A percentile compares a stretch with the other conserved stretches of the same genome.
Evolutionary conservation across 2,888 invertebrate species (phyloP).

Genomic region (Torymus auratus): DNA sequence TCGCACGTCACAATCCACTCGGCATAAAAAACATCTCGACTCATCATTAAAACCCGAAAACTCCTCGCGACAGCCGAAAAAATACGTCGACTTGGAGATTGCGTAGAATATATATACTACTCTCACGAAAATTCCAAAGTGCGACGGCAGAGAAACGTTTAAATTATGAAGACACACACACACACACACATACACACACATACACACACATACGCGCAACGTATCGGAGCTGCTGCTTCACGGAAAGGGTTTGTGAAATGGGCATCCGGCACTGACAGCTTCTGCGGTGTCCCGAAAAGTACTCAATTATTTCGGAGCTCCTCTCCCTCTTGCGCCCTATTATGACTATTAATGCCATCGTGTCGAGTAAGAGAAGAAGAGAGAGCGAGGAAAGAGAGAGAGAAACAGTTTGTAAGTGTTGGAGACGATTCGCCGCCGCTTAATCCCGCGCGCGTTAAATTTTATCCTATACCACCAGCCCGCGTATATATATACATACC

Average conservation of each 20-base stretch:
- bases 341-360: constrained; percentile 45
- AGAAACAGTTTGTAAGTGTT: constrained; percentile 35
- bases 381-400: too few relatives aligned
- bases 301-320: constrained; percentile 35
- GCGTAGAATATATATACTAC: too few relatives aligned
- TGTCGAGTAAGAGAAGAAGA: too few relatives aligned
- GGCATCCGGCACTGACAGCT: neutral
- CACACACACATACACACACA: too few relatives aligned
- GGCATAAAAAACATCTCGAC: too few relatives aligned
- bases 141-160: constrained; percentile 12
- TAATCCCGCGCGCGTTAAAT: constrained; percentile 31
- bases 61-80: too few relatives aligned
- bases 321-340: neutral
- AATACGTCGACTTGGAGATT: too few relatives aligned
- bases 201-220: neutral
- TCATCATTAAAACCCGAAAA: too few relatives aligned
- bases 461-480: neutral
- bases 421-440: constrained; percentile 23
- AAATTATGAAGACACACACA: constrained; percentile 11
- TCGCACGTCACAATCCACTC: too few relatives aligned
- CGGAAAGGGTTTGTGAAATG: constrained; percentile 26
- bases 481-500: too few relatives aligned
- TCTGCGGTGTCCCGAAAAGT: constrained; percentile 17
- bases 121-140: constrained; percentile 19
- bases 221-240: constrained; percentile 8